Base-by-base conservation (phyloP, 2,797 vertebrate genomes). In the Acrocephalus scirpaceus region DNA sequence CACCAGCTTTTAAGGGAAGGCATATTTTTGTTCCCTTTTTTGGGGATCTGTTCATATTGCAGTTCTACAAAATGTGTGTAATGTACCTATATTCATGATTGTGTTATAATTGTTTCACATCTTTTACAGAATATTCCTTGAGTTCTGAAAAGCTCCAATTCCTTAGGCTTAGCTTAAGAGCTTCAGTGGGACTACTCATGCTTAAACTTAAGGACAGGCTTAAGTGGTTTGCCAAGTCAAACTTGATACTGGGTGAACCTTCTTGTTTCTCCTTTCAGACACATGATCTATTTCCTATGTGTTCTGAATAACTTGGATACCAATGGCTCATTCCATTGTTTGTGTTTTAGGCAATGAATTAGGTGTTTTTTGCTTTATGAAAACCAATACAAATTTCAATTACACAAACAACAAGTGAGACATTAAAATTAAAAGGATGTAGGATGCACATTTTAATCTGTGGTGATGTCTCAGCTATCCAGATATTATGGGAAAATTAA, bases 331-430 rank as follows among this genome's bases (percentile, higher is more conserved):
- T 92, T 94, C 82, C 42, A 51, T 48, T 91, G 64, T 93, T 93
- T 61, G 36, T 77, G 64, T 74, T 94, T 89, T 82, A 89, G 74
- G 44, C 1, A 4, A 23, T 87, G 77, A 58, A 11, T 82, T 84
- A 85, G 71, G 50, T 95, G 61, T 94, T 95, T 77, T 89, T 93
- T 1, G 1, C 69, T 93, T 89, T 87, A 89, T 93, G 90, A 95
- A 94, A 95, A 93, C 92, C 93, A 89, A 58, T 90, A 95, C 54
- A 85, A 40, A 88, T 90, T 92, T 95, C 90, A 93, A 70, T 94
- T 95, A 88, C 57, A 51, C 1, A 3, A 94, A 80, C 77, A 85
- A 80, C 80, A 93, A 79, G 88, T 93, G 93, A 92, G 65, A 54
- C 78, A 77, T 85, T 90, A 92, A 96, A 93, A 95, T 91, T 86